These are phyloP conservation scores for Bagarius yarrelli DNA, from an alignment of 2,113 vertebrate species.

Conservation along the genomic window DNA sequence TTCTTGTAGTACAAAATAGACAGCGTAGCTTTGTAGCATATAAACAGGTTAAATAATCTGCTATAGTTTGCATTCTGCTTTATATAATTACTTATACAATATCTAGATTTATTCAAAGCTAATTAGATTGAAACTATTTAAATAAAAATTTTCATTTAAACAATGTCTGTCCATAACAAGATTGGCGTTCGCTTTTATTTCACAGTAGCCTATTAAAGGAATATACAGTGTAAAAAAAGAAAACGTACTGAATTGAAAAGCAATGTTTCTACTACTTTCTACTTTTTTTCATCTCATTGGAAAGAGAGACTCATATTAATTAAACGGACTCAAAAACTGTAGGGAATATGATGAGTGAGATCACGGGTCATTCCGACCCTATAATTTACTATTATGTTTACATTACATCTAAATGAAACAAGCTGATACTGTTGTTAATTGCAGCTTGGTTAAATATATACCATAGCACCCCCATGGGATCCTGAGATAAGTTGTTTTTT, in stretches of 20 bases:
- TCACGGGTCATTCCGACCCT: slow-evolving; percentile 95
- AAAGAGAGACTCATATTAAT: slow-evolving; percentile 86
- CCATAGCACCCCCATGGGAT: slow-evolving; percentile 83
- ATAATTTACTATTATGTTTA: slow-evolving; percentile 99
- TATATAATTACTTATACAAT: background rate
- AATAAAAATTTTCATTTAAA: background rate
- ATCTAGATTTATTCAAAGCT: background rate
- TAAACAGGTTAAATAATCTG: background rate
- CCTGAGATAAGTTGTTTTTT: slow-evolving; percentile 81
- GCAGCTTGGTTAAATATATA: slow-evolving; percentile 97
- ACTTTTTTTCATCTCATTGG: slow-evolving; percentile 77
- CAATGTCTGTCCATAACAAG: background rate
- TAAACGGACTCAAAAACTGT: slow-evolving; percentile 85
- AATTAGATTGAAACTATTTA: background rate
- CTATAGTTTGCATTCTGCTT: background rate
- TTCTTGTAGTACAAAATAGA: background rate
- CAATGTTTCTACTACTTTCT: slow-evolving; percentile 75
- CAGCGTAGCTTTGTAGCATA: background rate
- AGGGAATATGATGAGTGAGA: slow-evolving; percentile 90
- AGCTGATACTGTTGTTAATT: slow-evolving; percentile 99
- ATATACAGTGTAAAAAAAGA: slow-evolving; percentile 66
- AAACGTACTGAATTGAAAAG: slow-evolving; percentile 78
- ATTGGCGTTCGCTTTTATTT: slow-evolving; percentile 60
- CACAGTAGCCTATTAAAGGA: slow-evolving; percentile 76
- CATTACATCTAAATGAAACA: slow-evolving; percentile 99